A percentile compares a stretch with the other conserved stretches of the same genome.
Conservation (phyloP, 2,888 invertebrate species). For the Orthosia gothica region DNA sequence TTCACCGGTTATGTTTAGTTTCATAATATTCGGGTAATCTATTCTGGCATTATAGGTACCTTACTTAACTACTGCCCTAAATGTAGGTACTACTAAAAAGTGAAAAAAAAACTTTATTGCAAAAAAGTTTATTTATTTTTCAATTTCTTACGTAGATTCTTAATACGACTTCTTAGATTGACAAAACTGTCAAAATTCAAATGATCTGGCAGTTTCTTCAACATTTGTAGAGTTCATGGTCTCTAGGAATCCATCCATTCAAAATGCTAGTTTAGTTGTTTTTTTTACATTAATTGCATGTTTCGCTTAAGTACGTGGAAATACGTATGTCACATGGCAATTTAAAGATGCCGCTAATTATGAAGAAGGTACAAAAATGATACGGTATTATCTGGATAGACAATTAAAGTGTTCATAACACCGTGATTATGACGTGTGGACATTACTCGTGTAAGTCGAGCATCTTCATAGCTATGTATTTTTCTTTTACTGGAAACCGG, state of each 20-base stretch:
- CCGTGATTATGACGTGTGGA: slow-evolving; percentile 31
- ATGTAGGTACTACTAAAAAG: too few relatives aligned
- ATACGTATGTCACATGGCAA: slow-evolving; percentile 10
- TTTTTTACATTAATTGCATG: slow-evolving; percentile 32
- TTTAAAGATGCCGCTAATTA: slow-evolving; percentile 32
- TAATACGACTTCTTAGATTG: too few relatives aligned
- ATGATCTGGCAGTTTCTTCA: slow-evolving; percentile 5
- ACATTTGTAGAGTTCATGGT: slow-evolving; percentile 20
- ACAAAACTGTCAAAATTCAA: slow-evolving; percentile 5
- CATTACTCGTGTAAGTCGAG: slow-evolving; percentile 5
- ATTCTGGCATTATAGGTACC: too few relatives aligned
- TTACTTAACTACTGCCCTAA: too few relatives aligned
- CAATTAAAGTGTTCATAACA: slow-evolving; percentile 25
- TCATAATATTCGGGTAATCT: too few relatives aligned
- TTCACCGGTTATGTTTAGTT: too few relatives aligned
- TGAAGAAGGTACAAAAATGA: slow-evolving; percentile 21
- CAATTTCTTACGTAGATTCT: too few relatives aligned
- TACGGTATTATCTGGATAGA: slow-evolving; percentile 10
- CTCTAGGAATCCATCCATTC: background rate
- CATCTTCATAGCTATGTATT: background rate
- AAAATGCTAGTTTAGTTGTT: slow-evolving; percentile 22
- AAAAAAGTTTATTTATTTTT: too few relatives aligned
- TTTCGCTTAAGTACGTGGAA: slow-evolving; percentile 11
- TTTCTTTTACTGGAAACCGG: slow-evolving; percentile 1
- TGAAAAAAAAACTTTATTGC: too few relatives aligned